These are phyloP conservation scores for Callimorpha dominula DNA, from an alignment of 2,888 invertebrate species.

Conservation along the genomic window DNA sequence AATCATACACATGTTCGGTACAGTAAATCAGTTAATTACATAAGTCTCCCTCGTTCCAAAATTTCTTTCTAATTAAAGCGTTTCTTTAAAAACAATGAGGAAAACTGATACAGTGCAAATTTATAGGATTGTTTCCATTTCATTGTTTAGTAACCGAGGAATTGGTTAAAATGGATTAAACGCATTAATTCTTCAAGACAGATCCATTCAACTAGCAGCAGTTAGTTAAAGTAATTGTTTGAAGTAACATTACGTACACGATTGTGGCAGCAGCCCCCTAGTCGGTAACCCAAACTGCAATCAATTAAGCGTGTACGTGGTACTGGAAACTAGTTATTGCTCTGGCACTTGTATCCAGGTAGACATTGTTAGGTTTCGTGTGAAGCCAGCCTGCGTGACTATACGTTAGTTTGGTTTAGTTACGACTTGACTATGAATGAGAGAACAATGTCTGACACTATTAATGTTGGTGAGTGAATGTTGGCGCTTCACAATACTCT, in stretches of 20 bases:
- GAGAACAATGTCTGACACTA: slow-evolving; percentile 47
- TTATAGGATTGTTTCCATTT: slow-evolving; percentile 18
- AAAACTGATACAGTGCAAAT: slow-evolving; percentile 12
- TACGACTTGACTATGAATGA: slow-evolving; percentile 50
- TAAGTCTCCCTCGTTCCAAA: slow-evolving; percentile 1
- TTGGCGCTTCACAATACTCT: slow-evolving; percentile 36
- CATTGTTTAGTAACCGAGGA: slow-evolving; percentile 25
- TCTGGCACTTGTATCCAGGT: slow-evolving; percentile 44
- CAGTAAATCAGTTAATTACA: slow-evolving; percentile 6
- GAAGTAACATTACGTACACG: slow-evolving; percentile 48
- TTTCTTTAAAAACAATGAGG: slow-evolving; percentile 25
- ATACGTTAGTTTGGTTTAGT: slow-evolving; percentile 55
- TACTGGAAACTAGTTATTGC: slow-evolving; percentile 51
- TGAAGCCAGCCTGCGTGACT: slow-evolving; percentile 41
- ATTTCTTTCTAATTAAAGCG: slow-evolving; percentile 12
- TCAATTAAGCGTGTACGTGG: slow-evolving; percentile 59
- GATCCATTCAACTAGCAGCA: slow-evolving; percentile 24
- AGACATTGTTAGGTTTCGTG: slow-evolving; percentile 36
- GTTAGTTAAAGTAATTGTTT: slow-evolving; percentile 36
- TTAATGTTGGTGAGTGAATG: slow-evolving; percentile 46
- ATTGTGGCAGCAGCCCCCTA: slow-evolving; percentile 44
- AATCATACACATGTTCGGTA: background rate
- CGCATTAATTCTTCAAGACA: slow-evolving; percentile 34
- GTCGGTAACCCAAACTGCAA: slow-evolving; percentile 43
- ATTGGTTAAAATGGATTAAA: slow-evolving; percentile 30